phyloP scores from a whole-genome alignment of 92 coral and sea anemone genomes.

The Epizoanthus rinbou region DNA sequence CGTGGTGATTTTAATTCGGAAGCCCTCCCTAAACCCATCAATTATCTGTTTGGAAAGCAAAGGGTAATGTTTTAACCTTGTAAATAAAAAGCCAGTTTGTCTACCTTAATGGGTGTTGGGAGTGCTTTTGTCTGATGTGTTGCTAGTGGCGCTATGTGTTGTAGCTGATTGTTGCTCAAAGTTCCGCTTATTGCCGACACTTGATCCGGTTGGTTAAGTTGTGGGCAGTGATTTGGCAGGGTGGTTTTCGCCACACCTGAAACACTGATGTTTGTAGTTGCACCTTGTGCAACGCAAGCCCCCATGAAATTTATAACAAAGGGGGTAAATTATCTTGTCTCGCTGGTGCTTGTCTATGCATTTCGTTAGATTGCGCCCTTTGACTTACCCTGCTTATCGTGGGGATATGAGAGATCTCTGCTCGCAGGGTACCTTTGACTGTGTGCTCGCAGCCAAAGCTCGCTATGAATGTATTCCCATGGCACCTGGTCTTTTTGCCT shows the following conservation, averaged over 20 bases:
- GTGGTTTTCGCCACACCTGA: constrained; percentile 3
- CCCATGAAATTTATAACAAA: constrained; percentile 41
- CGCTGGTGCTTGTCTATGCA: no score
- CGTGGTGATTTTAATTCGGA: constrained; percentile 31
- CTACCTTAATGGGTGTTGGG: constrained; percentile 41
- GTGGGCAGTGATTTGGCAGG: not conserved
- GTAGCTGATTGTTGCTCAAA: no score
- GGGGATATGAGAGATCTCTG: no score
- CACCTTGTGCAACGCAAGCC: constrained; percentile 29
- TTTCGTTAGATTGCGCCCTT: no score
- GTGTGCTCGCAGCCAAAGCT: constrained; percentile 49
- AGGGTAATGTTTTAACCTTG: constrained; percentile 12
- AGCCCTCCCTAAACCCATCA: constrained; percentile 42
- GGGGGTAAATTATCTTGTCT: not conserved
- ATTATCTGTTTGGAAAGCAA: constrained; percentile 15
- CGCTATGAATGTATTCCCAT: constrained; percentile 28
- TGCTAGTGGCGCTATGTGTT: no score
- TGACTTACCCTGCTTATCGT: no score
- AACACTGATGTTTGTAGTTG: constrained; percentile 54
- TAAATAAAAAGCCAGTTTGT: constrained; percentile 12
- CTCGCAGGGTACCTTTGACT: no score
- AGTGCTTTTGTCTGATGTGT: not conserved
- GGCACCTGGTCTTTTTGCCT: constrained; percentile 14
- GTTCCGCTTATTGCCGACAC: no score
- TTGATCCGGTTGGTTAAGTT: no score